Evolutionary conservation across 2,113 vertebrate species (phyloP), one percentile per base, ranked within the genome.

Genomic region (Numenius arquata): DNA sequence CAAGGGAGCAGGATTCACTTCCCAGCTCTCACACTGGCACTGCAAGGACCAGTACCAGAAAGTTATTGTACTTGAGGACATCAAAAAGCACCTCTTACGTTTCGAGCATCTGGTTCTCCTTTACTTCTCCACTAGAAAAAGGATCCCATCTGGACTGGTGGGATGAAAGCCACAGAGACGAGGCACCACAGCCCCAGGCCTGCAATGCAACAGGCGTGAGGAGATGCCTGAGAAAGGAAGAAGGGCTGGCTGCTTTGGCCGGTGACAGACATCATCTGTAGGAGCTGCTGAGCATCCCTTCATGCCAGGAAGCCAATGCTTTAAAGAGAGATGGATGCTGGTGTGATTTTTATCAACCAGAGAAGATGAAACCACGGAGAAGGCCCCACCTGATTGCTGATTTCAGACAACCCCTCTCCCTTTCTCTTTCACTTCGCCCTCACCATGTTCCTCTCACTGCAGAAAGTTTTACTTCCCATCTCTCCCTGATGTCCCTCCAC

Each of bases 221-320:
- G 62, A 74, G 65, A 41, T 71, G 45, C 68, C 70, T 93, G 62
- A 90, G 73, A 65, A 75, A 86, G 88, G 88, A 96, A 87, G 89
- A 63, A 85, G 16, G 4, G n/a, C 66, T 89, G 87, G 79, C 85
- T 95, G 77, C 77, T 96, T 95, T 81, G 86, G 92, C 93, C 96
- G 93, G 92, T 88, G 95, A 96, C 27, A 96, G 93, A 94, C 79
- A 82, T 90, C 55, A 95, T 96, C 94, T 97, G 86, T 73, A 95
- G 95, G 85, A 88, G 72, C 25, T 77, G 78, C 83, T 91, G 70
- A 87, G 52, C 23, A 62, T 62, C 71, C 71, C 89, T 72, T 96
- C 82, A 43, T 67, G 45, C 12, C 65, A 85, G 67, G 79, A 83
- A 73, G 65, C 45, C 83, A 86, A 70, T 70, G 90, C 12, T 27